Evolutionary conservation across 2,797 vertebrate genomes (phyloP), one percentile per base, ranked within the genome.

Genomic region (Megalops cyprinoides): DNA sequence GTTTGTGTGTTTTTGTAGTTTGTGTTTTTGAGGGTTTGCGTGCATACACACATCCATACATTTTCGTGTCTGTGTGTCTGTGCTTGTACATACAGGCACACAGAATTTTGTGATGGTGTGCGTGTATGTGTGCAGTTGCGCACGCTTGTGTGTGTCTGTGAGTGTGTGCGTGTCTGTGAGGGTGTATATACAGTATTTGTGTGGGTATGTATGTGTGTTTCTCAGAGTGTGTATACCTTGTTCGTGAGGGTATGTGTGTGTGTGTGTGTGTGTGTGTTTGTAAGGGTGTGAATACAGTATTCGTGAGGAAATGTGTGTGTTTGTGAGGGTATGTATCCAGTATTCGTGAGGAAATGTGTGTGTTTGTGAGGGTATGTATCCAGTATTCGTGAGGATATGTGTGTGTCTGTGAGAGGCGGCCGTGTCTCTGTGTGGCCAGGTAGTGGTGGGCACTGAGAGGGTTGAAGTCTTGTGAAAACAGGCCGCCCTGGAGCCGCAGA

Each of bases 381-480:
- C n/a, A n/a, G 53, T 56, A 4, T 56, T 56, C 7, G 4, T n/a
- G 53, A n/a, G 20, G 53, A 78, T 77, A 49, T 79, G 15, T 74
- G 48, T 80, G 77, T 78, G 42, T 85, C 15, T 79, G 80, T 77
- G 55, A 10, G 49, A 76, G 12, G 37, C 51, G 51, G 76, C 39
- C 65, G 71, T 67, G 58, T 76, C 77, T 78, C 25, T 76, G 46
- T 79, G 62, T 4, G 56, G 46, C 46, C 48, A 14, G 34, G 31
- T 44, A 81, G 49, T 23, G 25, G 76, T 78, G 82, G 55, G 82
- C 74, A 74, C 42, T 42, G 82, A 84, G 80, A 65, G 84, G 83
- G 86, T 90, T 86, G 79, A 83, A 60, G 76, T 82, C 79, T 86
- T 92, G 85, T 92, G 82, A 89, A 92, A 95, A 92, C 92, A 93